Percentiles rank a stretch among this genome's conserved stretches.
Evolutionary conservation across 2,888 invertebrate genomes (phyloP).

Genomic region (Rhingia campestris): DNA sequence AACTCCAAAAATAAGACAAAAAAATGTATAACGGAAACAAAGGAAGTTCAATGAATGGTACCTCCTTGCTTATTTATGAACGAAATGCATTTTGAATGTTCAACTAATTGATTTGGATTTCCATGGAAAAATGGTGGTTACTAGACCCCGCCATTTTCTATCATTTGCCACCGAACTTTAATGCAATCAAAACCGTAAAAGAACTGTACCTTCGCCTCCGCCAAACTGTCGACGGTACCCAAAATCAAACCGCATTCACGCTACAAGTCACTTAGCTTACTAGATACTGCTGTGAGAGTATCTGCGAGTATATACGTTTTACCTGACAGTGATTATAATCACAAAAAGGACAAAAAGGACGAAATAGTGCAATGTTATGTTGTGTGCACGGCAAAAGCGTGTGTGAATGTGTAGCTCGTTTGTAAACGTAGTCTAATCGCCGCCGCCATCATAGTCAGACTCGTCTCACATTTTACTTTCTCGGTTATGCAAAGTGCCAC

Average conservation of each 20-base stretch:
- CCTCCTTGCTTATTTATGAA: conserved; percentile 40
- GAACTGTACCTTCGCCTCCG: not conserved
- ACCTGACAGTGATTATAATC: conserved; percentile 33
- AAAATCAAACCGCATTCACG: conserved; percentile 65
- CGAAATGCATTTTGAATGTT: conserved; percentile 58
- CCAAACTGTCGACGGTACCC: conserved; percentile 36
- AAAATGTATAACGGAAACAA: conserved; percentile 5
- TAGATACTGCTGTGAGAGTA: not conserved
- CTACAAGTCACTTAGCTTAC: conserved; percentile 49
- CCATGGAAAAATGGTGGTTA: not conserved
- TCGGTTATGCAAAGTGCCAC: conserved; percentile 37
- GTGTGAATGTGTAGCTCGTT: not conserved
- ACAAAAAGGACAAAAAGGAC: conserved; percentile 56
- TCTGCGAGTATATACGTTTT: not conserved
- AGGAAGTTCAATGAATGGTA: conserved; percentile 46
- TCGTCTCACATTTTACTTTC: conserved; percentile 45
- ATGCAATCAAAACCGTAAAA: conserved; percentile 33
- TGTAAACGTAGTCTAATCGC: conserved; percentile 47
- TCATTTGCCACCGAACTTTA: not conserved
- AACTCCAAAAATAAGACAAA: conserved; percentile 29
- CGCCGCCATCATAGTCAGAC: conserved; percentile 22
- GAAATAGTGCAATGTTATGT: conserved; percentile 13
- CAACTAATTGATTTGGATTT: conserved; percentile 47
- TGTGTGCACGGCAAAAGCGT: not conserved
- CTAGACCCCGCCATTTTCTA: too few relatives aligned